Evolutionary conservation across 1,140 invertebrate genomes (phyloP).

Genomic region (Brachionus sp.): DNA sequence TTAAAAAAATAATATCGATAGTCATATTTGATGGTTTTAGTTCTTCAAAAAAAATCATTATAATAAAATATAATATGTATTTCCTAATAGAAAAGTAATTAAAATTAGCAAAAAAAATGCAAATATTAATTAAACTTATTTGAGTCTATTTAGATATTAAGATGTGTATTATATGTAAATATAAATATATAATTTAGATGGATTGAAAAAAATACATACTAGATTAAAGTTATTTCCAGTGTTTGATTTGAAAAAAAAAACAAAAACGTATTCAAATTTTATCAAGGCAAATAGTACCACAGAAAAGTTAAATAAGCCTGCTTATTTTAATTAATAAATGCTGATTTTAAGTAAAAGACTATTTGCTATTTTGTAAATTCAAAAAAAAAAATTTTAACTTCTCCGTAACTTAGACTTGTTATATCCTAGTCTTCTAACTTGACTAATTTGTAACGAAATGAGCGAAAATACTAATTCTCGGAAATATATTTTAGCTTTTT

Average conservation of each 20-base stretch:
- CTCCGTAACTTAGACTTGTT: neutral
- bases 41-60: neutral
- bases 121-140: conserved; percentile 14
- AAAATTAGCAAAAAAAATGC: conserved; percentile 16
- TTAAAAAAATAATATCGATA: neutral
- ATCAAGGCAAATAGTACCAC: no score
- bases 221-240: no score
- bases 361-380: no score
- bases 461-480: neutral
- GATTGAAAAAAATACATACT: no score
- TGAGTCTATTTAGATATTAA: neutral
- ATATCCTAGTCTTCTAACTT: neutral
- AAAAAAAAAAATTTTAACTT: neutral
- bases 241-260: no score
- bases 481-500: neutral
- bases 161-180: neutral
- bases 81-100: neutral
- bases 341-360: no score
- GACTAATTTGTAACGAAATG: neutral
- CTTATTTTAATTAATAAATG: no score
- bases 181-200: neutral
- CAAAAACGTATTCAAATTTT: no score
- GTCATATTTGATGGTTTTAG: neutral
- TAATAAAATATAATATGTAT: conserved; percentile 18
- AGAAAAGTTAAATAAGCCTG: no score